phyloP scores from a whole-genome alignment of 2,888 invertebrate genomes.

The Zygogramma bicolorata region DNA sequence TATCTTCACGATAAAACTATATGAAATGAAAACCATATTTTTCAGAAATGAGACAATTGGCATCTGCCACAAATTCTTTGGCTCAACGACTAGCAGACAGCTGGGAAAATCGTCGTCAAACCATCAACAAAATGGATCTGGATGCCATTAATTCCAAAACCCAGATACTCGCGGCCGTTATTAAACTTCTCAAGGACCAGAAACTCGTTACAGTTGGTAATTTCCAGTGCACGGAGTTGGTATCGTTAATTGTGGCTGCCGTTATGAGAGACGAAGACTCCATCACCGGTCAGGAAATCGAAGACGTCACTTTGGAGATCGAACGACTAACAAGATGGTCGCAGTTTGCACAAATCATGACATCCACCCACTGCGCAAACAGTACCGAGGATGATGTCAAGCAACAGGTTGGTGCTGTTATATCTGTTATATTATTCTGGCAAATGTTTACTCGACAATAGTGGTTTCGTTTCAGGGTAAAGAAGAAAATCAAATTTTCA shows the following conservation, averaged over 20 bases:
- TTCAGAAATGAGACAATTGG: not conserved
- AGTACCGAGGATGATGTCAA: not conserved
- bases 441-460: no score
- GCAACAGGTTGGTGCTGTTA: not conserved
- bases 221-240: slow-evolving; percentile 22
- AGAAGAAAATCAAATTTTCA: no score
- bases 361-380: slow-evolving; percentile 17
- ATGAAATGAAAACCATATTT: no score
- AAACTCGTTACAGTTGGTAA: not conserved
- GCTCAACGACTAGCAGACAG: not conserved
- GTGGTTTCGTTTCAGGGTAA: no score
- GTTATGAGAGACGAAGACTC: slow-evolving; percentile 45
- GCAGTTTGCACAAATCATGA: slow-evolving; percentile 44
- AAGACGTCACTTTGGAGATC: slow-evolving; percentile 58
- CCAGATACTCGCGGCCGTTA: slow-evolving; percentile 48
- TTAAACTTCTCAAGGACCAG: slow-evolving; percentile 31
- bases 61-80: not conserved
- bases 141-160: slow-evolving; percentile 45
- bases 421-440: no score
- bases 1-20: no score
- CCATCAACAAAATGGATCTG: slow-evolving; percentile 42
- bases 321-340: slow-evolving; percentile 55
- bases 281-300: slow-evolving; percentile 58
- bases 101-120: slow-evolving; percentile 38
- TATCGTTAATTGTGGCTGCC: slow-evolving; percentile 47